phyloP scores from a whole-genome alignment of 2,888 invertebrate genomes.

The Callimorpha dominula region DNA sequence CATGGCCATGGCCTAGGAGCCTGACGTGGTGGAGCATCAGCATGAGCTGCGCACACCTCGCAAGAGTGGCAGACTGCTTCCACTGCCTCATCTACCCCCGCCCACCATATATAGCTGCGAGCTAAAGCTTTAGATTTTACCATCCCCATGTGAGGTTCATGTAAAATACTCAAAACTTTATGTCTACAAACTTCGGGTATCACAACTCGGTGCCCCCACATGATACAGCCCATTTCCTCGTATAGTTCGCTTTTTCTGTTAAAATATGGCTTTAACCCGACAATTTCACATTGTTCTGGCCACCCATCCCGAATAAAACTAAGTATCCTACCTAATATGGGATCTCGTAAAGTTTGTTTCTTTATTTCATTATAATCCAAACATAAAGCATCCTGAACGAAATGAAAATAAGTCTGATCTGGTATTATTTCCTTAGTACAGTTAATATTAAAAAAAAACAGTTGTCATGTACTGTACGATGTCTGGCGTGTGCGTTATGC shows the following conservation, averaged over 20 bases:
- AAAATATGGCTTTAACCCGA: background rate
- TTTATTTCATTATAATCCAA: background rate
- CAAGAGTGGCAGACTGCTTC: too few species aligned
- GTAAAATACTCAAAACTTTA: background rate
- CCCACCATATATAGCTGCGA: slow-evolving; percentile 32
- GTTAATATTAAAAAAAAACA: too few species aligned
- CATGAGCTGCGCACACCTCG: slow-evolving; percentile 16
- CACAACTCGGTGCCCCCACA: background rate
- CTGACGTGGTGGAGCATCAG: slow-evolving; percentile 4
- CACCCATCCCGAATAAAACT: background rate
- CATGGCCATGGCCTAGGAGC: slow-evolving; percentile 9
- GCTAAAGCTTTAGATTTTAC: slow-evolving; percentile 24
- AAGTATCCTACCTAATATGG: background rate
- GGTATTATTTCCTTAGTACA: too few species aligned
- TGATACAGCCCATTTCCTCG: background rate
- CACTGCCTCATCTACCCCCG: slow-evolving; percentile 47
- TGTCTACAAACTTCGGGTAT: background rate
- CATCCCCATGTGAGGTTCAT: slow-evolving; percentile 19
- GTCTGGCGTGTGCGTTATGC: too few species aligned
- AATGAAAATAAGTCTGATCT: slow-evolving; percentile 5
- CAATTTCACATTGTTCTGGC: background rate
- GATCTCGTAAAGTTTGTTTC: background rate
- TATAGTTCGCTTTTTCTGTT: background rate
- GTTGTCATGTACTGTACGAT: too few species aligned
- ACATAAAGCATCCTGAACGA: slow-evolving; percentile 7